A percentile compares a stretch with the other conserved stretches of the same genome.
These are phyloP conservation scores for Zophobas atratus DNA, from an alignment of 1,140 invertebrate species.

Conservation along the genomic window DNA sequence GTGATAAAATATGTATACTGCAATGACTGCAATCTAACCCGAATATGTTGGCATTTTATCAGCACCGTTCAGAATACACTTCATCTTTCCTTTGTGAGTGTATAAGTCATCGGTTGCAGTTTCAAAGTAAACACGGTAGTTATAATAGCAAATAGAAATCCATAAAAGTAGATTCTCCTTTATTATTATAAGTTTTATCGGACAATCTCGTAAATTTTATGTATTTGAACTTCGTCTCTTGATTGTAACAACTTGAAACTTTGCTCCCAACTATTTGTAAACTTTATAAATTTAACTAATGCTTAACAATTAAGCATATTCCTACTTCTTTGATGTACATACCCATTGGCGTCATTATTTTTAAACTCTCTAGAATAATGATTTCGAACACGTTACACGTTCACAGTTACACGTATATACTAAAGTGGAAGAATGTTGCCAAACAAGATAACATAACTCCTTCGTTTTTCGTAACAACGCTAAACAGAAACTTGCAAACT, in stretches of 20 bases:
- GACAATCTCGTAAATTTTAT: constrained; percentile 30
- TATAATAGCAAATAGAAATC: constrained; percentile 29
- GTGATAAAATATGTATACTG: no score
- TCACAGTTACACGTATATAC: no score
- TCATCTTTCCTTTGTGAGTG: neutral
- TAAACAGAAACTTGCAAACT: no score
- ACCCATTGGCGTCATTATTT: no score
- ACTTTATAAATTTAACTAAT: no score
- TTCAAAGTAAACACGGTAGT: constrained; percentile 24
- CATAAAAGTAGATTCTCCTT: constrained; percentile 33
- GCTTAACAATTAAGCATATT: no score
- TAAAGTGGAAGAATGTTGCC: no score
- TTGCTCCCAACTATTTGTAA: neutral
- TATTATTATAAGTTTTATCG: constrained; percentile 42
- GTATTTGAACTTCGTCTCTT: constrained; percentile 15
- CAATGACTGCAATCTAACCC: neutral
- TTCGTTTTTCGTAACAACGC: no score
- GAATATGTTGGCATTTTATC: neutral
- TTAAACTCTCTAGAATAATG: no score
- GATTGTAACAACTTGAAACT: constrained; percentile 18
- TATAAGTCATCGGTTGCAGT: constrained; percentile 19
- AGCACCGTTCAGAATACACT: neutral
- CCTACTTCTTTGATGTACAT: no score
- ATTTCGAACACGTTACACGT: no score
- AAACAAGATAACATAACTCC: no score